Evolutionary conservation across 30 jellyfish, hydroid and myxozoan species (phyloP), one percentile per base, ranked within the genome.

Genomic region (Nemopilema nomurai): DNA sequence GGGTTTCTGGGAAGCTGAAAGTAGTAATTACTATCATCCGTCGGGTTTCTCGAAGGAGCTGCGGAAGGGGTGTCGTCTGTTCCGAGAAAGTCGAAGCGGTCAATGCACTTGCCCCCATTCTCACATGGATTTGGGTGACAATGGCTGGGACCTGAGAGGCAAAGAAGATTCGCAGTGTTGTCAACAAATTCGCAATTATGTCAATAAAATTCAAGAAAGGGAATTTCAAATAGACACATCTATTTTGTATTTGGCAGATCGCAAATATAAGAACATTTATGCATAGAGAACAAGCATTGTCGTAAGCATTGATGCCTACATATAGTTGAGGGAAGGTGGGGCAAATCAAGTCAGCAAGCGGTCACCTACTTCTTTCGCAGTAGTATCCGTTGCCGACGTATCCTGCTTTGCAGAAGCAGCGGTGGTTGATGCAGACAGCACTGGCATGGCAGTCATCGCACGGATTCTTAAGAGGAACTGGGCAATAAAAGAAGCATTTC

Each of bases 71-170:
- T n/a, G 41, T 67, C 76, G 33, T 80, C 75, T 9, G 72, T 82
- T 24, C 76, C 95, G 71, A 93, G 77, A 81, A 67, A 93, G 51
- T 89, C 92, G 62, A 70, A 93, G 51, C 86, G 88, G 89, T 93
- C 98, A 57, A 77, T 64, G 74, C 98, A 93, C 25, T 68, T 74
- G 24, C 96, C 98, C 23, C 91, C 97, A 67, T 93, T 93, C 71
- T 93, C 98, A 80, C 98, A 93, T 4, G 98, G 98, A 76, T 93
- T 93, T 6, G 98, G 98, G 75, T 93, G 98, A 62, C 98, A 93
- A 8, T 74, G 93, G 51, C 97, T 89, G 53, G 89, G 87, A 4
- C 89, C 98, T 88, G 51, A 70, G 64, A 70, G 1, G 1, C 26
- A 79, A 72, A 80, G 18, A 13, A 8, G 63, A 18, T 29, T 32